Evolutionary conservation across 92 coral and sea anemone species (phyloP).

Genomic region (Chrysogorgia sp.): DNA sequence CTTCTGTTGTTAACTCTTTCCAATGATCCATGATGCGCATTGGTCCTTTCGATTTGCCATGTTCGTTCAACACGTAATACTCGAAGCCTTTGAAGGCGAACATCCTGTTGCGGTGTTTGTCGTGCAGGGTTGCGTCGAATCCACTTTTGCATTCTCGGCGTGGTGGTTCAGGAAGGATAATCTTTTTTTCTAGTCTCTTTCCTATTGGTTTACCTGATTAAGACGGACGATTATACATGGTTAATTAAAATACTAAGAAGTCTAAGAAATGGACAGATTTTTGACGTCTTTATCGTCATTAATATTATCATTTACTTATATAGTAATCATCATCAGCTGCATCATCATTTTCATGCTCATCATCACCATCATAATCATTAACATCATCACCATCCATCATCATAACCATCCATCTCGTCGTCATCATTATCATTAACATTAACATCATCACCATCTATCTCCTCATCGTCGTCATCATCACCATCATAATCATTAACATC

Average conservation of each 20-base stretch:
- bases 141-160: conserved; percentile 27
- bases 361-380: no score
- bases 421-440: no score
- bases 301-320: no score
- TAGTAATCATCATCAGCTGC: no score
- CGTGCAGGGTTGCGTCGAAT: conserved; percentile 18
- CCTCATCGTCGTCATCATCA: no score
- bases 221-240: not conserved
- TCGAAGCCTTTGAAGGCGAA: conserved; percentile 1
- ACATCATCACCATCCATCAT: no score
- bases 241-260: not conserved
- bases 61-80: not conserved
- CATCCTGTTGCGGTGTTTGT: conserved; percentile 21
- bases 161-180: conserved; percentile 23
- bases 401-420: no score
- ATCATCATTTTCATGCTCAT: no score
- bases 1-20: conserved; percentile 29
- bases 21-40: conserved; percentile 42
- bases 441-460: no score
- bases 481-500: no score
- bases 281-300: no score
- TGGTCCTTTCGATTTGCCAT: conserved; percentile 24
- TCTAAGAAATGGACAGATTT: no score
- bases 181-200: not conserved
- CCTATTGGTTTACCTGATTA: conserved; percentile 14